These are phyloP conservation scores for Amblyteles armatorius DNA, from an alignment of 2,888 invertebrate species.

Conservation along the genomic window DNA sequence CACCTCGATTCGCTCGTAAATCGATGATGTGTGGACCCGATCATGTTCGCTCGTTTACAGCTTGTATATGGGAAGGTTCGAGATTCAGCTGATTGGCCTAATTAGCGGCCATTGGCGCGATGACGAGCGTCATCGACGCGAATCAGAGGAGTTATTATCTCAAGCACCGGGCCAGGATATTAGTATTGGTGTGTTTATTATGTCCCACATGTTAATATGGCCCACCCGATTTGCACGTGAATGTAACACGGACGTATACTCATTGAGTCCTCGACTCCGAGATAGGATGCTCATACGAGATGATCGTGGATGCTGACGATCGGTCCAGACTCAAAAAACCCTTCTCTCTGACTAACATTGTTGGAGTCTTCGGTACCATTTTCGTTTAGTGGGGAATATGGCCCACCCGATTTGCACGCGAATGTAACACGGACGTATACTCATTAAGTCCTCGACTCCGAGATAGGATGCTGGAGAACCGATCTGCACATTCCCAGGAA, in stretches of 20 bases:
- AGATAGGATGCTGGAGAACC: constrained; percentile 33
- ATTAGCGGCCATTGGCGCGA: constrained; percentile 24
- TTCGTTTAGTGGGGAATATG: too few relatives aligned
- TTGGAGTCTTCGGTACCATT: too few relatives aligned
- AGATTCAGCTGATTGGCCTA: constrained; percentile 36
- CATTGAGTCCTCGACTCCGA: not conserved
- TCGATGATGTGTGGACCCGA: too few relatives aligned
- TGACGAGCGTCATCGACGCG: constrained; percentile 2
- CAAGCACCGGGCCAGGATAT: too few relatives aligned
- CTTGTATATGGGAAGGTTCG: not conserved
- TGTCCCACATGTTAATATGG: too few relatives aligned
- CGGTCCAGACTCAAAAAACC: not conserved
- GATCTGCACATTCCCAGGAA: constrained; percentile 54
- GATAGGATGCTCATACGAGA: constrained; percentile 39
- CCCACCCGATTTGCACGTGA: not conserved
- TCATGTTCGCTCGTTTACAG: too few relatives aligned
- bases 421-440: not conserved
- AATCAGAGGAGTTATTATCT: not conserved
- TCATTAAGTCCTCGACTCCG: not conserved
- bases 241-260: not conserved
- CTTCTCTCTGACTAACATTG: not conserved
- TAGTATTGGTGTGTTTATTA: too few relatives aligned
- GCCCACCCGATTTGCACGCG: not conserved
- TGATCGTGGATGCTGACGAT: constrained; percentile 47
- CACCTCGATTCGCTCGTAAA: too few relatives aligned